Conservation (phyloP, 2,113 vertebrate genomes). For the Gallinago paraguaiae region DNA sequence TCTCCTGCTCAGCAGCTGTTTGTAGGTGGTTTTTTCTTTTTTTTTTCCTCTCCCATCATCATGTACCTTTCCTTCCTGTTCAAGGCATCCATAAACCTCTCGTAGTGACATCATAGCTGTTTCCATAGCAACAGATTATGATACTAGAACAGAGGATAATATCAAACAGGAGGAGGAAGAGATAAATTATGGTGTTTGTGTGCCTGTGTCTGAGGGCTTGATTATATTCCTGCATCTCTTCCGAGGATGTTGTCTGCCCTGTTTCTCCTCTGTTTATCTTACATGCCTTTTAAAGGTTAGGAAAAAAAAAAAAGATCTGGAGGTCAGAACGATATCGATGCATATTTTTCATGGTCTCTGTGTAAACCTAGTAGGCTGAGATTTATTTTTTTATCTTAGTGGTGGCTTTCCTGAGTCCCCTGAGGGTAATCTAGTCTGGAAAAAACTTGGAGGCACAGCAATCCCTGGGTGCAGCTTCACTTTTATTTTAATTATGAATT, state of each 20-base stretch:
- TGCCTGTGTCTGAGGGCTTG: constrained; percentile 47
- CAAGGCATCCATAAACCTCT: constrained; percentile 65
- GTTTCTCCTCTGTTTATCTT: constrained; percentile 54
- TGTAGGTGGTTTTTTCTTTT: background rate
- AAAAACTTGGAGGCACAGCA: constrained; percentile 6
- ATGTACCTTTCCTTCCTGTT: constrained; percentile 67
- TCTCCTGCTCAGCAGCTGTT: constrained; percentile 51
- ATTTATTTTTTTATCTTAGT: constrained; percentile 8
- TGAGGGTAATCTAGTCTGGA: background rate
- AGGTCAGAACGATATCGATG: background rate
- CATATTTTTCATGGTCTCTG: constrained; percentile 11
- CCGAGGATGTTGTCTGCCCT: constrained; percentile 38
- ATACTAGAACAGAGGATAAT: constrained; percentile 70
- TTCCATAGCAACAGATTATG: constrained; percentile 75
- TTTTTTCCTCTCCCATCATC: constrained; percentile 8
- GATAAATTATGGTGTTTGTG: constrained; percentile 69
- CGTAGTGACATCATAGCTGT: constrained; percentile 70
- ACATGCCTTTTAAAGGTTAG: constrained; percentile 50
- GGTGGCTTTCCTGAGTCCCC: background rate
- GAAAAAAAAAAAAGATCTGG: background rate
- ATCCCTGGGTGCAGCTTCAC: background rate
- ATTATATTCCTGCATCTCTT: constrained; percentile 64
- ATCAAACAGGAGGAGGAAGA: constrained; percentile 70
- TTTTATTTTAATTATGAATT: constrained; percentile 28
- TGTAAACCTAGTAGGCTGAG: constrained; percentile 7